Evolutionary conservation across 2,113 vertebrate genomes (phyloP).

Genomic region (Trematomus loennbergii): DNA sequence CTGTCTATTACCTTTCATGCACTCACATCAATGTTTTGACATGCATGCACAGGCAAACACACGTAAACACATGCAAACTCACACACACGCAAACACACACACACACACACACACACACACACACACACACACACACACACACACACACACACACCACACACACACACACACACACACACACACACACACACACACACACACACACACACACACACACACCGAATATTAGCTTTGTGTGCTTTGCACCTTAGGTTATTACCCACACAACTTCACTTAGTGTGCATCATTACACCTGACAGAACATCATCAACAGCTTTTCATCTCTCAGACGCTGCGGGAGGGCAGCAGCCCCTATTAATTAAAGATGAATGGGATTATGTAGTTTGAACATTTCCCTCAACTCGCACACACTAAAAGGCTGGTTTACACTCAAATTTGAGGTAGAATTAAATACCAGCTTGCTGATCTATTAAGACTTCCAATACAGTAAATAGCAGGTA

Average conservation of each 20-base stretch:
- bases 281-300: conserved; percentile 33
- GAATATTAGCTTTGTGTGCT: not conserved
- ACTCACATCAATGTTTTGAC: not conserved
- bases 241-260: not conserved
- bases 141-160: too few species aligned
- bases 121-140: too few species aligned
- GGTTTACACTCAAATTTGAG: not conserved
- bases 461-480: not conserved
- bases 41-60: too few species aligned
- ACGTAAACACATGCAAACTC: too few species aligned
- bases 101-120: too few species aligned
- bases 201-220: too few species aligned
- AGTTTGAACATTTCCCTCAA: not conserved
- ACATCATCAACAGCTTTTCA: conserved; percentile 34
- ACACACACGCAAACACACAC: too few species aligned
- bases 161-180: not conserved
- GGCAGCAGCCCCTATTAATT: conserved; percentile 31
- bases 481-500: conserved; percentile 25
- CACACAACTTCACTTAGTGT: conserved; percentile 16
- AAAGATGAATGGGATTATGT: conserved; percentile 30
- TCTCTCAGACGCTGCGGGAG: conserved; percentile 20
- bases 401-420: not conserved
- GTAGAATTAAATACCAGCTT: not conserved
- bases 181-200: too few species aligned
- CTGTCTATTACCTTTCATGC: not conserved